Evolutionary conservation across 2,888 invertebrate species (phyloP).

Genomic region (Hypomecis punctinalis): DNA sequence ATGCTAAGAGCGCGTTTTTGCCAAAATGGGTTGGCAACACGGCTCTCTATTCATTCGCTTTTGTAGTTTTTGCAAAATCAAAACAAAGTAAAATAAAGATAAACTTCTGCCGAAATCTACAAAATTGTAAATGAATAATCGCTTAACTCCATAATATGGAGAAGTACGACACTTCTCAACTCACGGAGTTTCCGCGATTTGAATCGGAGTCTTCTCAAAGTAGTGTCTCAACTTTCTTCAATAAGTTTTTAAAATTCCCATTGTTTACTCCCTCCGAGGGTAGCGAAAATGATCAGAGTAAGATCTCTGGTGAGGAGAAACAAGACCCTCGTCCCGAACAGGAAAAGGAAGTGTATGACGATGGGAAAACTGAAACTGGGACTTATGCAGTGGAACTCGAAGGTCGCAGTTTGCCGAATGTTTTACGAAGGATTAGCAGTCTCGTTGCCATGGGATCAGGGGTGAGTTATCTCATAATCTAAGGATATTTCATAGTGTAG

Average conservation of each 20-base stretch:
- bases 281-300: constrained; percentile 58
- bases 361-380: constrained; percentile 65
- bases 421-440: constrained; percentile 94
- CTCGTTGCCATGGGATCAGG: constrained; percentile 92
- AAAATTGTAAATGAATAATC: background rate
- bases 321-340: constrained; percentile 51
- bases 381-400: constrained; percentile 86
- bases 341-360: constrained; percentile 58
- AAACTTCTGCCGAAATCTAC: too few species aligned
- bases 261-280: constrained; percentile 81
- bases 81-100: background rate
- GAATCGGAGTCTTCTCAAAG: constrained; percentile 91
- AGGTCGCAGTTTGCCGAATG: constrained; percentile 93
- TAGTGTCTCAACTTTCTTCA: constrained; percentile 89
- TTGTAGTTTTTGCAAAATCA: background rate
- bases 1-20: too few species aligned
- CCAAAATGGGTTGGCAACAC: too few species aligned
- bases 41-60: too few species aligned
- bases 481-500: too few species aligned
- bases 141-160: constrained; percentile 60
- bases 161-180: constrained; percentile 76
- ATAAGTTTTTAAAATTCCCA: constrained; percentile 90
- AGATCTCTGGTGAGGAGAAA: constrained; percentile 53
- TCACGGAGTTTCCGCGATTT: constrained; percentile 85
- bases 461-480: constrained; percentile 80